phyloP scores from a whole-genome alignment of 2,888 invertebrate species.

The Folsomia manolachei region DNA sequence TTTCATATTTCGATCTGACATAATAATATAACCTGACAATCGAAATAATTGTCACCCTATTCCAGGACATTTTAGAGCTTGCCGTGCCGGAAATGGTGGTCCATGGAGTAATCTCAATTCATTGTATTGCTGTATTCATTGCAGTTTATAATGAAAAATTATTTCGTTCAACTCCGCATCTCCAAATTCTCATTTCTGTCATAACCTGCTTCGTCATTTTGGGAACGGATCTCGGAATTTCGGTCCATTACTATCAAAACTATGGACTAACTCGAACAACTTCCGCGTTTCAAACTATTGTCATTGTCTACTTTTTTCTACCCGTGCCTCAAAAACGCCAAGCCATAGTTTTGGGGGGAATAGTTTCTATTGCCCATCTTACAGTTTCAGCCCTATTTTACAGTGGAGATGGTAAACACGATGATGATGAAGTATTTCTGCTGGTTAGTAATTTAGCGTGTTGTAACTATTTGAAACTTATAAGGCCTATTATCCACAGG shows the following conservation, averaged over 20 bases:
- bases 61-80: constrained; percentile 53
- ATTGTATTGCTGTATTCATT: constrained; percentile 56
- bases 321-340: constrained; percentile 72
- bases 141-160: constrained; percentile 57
- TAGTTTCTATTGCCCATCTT: constrained; percentile 68
- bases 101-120: constrained; percentile 55
- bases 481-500: too few relatives aligned
- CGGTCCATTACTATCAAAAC: constrained; percentile 40
- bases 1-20: background rate
- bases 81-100: constrained; percentile 57
- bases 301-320: constrained; percentile 79
- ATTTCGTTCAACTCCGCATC: constrained; percentile 54
- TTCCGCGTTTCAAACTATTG: constrained; percentile 59
- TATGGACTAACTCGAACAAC: constrained; percentile 41
- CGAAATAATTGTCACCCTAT: constrained; percentile 13
- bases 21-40: background rate
- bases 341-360: constrained; percentile 67
- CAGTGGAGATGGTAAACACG: background rate
- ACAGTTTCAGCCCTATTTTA: constrained; percentile 56
- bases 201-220: constrained; percentile 43
- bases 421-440: background rate
- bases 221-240: constrained; percentile 44
- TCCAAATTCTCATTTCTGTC: constrained; percentile 56
- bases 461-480: constrained; percentile 14
- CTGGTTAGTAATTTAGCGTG: background rate